phyloP scores from a whole-genome alignment of 2,113 vertebrate species.

The Pachyramphus minor region DNA sequence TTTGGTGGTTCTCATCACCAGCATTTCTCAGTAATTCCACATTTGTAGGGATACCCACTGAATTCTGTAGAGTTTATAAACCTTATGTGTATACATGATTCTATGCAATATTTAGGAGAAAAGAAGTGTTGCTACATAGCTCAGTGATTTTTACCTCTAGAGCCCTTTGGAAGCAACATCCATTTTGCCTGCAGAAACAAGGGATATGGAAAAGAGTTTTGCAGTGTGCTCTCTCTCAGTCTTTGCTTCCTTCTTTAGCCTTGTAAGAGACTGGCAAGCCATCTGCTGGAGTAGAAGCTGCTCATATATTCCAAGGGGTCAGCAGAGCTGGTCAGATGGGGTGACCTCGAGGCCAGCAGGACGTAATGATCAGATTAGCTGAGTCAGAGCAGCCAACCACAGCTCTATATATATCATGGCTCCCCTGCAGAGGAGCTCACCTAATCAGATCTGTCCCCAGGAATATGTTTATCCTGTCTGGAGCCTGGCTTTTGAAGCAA shows the following conservation, averaged over 20 bases:
- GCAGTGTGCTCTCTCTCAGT: background rate
- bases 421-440: background rate
- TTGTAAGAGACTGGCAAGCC: background rate
- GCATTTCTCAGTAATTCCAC: background rate
- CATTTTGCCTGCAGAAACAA: background rate
- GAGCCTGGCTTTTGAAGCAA: background rate
- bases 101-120: background rate
- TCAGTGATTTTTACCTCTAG: background rate
- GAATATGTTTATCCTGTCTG: background rate
- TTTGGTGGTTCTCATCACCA: background rate
- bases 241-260: background rate
- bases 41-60: background rate
- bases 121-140: rapidly evolving
- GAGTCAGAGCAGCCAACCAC: background rate
- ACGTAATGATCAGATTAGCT: background rate
- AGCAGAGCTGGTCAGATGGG: background rate
- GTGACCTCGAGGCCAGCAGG: background rate
- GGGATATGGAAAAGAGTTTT: background rate
- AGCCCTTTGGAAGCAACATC: background rate
- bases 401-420: background rate
- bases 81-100: background rate
- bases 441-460: background rate
- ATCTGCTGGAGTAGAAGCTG: background rate
- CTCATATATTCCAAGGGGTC: background rate
- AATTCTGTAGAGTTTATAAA: background rate